phyloP scores from a whole-genome alignment of 2,113 vertebrate species.

The Dinomys branickii region DNA sequence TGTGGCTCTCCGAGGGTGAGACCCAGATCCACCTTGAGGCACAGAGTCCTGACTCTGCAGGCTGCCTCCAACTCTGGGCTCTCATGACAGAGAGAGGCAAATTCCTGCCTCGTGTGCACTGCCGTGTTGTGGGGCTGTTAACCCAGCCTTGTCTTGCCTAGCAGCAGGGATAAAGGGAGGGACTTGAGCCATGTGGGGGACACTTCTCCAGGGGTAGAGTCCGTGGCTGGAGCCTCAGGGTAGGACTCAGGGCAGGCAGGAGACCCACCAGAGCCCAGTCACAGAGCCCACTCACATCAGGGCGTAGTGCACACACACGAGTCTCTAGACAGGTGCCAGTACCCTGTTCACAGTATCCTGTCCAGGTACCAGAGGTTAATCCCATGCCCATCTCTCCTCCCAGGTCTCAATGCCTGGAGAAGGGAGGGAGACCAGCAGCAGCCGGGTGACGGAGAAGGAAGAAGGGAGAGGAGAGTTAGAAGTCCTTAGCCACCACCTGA shows the following conservation, averaged over 20 bases:
- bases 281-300: not conserved
- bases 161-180: not conserved
- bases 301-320: too few species aligned
- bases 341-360: too few species aligned
- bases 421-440: not conserved
- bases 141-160: not conserved
- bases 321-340: not conserved
- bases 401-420: not conserved
- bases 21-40: not conserved
- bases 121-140: not conserved
- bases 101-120: not conserved
- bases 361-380: not conserved
- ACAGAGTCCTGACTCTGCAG: not conserved
- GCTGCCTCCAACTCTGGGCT: not conserved
- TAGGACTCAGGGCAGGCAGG: not conserved
- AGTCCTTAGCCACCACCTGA: rapidly evolving
- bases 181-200: not conserved
- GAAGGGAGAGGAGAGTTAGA: not conserved
- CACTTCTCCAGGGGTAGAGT: not conserved
- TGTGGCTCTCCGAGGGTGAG: not conserved
- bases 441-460: not conserved
- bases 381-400: not conserved
- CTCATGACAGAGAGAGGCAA: not conserved
- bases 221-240: not conserved
- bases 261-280: not conserved